Conservation (phyloP, 1,140 invertebrate species). For the Drosophila arawakana region DNA sequence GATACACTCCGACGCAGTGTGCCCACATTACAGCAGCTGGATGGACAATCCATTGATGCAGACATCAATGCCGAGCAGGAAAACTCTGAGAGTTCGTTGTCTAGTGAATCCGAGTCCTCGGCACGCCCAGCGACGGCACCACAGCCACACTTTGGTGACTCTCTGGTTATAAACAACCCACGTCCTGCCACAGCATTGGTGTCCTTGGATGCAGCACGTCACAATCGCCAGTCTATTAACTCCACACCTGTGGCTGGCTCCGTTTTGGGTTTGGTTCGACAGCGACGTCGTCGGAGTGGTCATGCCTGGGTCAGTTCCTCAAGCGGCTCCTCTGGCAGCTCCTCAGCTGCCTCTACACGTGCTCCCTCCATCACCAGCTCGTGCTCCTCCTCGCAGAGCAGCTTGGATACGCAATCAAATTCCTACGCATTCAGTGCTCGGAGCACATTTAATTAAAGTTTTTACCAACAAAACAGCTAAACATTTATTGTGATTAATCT, state of each 20-base stretch:
- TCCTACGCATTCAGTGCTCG: conserved; percentile 56
- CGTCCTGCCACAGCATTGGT: conserved; percentile 37
- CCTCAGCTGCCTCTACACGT: conserved; percentile 57
- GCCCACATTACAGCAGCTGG: conserved; percentile 82
- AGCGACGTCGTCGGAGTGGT: conserved; percentile 60
- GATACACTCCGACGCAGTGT: conserved; percentile 79
- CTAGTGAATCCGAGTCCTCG: conserved; percentile 59
- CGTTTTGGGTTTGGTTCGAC: conserved; percentile 70
- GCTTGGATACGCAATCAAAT: conserved; percentile 60
- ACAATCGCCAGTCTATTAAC: conserved; percentile 30
- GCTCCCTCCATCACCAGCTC: conserved; percentile 63
- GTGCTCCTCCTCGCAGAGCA: conserved; percentile 60
- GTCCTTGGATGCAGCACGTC: conserved; percentile 37
- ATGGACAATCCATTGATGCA: conserved; percentile 69
- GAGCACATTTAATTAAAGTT: conserved; percentile 46
- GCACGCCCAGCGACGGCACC: conserved; percentile 64
- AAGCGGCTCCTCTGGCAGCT: conserved; percentile 63
- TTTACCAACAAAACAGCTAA: conserved; percentile 25
- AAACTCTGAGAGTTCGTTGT: conserved; percentile 59
- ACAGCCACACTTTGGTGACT: not conserved
- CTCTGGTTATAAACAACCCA: not conserved
- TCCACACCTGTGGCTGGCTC: conserved; percentile 73
- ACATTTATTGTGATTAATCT: conserved; percentile 50
- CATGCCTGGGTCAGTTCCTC: conserved; percentile 75
- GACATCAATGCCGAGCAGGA: conserved; percentile 2